Evolutionary conservation across 2,797 vertebrate species (phyloP), one percentile per base, ranked within the genome.

Genomic region (Gallinago solitaria): DNA sequence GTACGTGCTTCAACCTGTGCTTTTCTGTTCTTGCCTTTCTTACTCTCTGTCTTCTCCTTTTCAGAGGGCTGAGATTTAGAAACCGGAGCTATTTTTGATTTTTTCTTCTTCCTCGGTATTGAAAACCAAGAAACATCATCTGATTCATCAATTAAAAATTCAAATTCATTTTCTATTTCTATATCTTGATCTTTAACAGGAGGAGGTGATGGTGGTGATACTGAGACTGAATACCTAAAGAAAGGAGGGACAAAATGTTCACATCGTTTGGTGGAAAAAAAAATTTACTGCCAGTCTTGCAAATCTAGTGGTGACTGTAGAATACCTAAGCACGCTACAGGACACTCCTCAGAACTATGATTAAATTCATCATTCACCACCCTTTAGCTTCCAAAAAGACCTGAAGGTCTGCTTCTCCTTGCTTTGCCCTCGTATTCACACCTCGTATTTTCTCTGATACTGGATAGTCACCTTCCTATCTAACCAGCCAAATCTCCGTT

Each of bases 91-190:
- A 57, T 96, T 83, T 64, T 63, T 90, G 56, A 23, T 25, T 76
- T 88, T 56, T 30, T 94, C 8, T 94, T 96, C 83, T 97, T 97
- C 87, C 0, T 2, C 3, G 94, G 95, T 96, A 97, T 96, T 28
- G 90, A 96, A 97, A 98, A 69, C 97, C 97, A 98, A 87, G 16
- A 78, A 70, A 47, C 50, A 76, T 5, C 80, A 79, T 78, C 87
- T 21, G 94, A 97, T 54, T 97, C 97, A 48, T 98, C 98, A 87
- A 98, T 98, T 82, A 98, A 75, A 97, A 98, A 98, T 70, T 98
- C 98, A 89, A 97, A 98, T 37, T 98, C 97, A 54, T 96, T 83
- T 86, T 97, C 97, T 77, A 86, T 35, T 63, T 94, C 90, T 83
- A 2, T 15, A 54, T 92, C 88, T 64, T 32, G 28, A 68, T 83